These are phyloP conservation scores for Papilio helenus DNA, from an alignment of 1,140 invertebrate genomes.

Conservation along the genomic window DNA sequence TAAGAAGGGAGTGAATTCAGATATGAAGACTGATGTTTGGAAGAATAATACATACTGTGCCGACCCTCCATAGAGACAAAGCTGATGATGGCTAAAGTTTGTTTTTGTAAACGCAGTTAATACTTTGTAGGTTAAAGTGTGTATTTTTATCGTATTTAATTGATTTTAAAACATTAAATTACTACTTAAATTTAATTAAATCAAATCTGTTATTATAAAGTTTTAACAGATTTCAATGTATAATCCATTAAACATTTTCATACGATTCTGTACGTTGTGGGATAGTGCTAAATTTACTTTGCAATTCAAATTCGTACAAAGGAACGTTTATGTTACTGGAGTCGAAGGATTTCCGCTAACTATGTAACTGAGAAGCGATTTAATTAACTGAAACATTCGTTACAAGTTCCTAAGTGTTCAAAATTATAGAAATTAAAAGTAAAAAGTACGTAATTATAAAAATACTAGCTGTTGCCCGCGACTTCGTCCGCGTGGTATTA, in stretches of 20 bases:
- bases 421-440: neutral
- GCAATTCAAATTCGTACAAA: conserved; percentile 16
- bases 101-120: too few species aligned
- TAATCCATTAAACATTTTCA: conserved; percentile 5
- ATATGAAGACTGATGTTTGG: too few species aligned
- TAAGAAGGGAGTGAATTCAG: too few species aligned
- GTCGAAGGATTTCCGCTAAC: neutral
- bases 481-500: too few species aligned
- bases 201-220: conserved; percentile 9
- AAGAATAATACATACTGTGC: too few species aligned
- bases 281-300: neutral
- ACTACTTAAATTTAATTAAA: neutral
- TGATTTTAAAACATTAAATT: too few species aligned
- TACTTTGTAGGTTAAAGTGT: too few species aligned
- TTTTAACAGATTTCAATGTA: neutral
- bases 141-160: too few species aligned
- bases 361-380: neutral
- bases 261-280: conserved; percentile 1
- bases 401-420: neutral
- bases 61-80: too few species aligned
- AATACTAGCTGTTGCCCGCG: too few species aligned
- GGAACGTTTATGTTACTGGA: conserved; percentile 12
- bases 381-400: neutral
- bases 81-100: too few species aligned
- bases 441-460: too few species aligned